phyloP scores from a whole-genome alignment of 2,888 invertebrate genomes.

The Microchrysa polita region DNA sequence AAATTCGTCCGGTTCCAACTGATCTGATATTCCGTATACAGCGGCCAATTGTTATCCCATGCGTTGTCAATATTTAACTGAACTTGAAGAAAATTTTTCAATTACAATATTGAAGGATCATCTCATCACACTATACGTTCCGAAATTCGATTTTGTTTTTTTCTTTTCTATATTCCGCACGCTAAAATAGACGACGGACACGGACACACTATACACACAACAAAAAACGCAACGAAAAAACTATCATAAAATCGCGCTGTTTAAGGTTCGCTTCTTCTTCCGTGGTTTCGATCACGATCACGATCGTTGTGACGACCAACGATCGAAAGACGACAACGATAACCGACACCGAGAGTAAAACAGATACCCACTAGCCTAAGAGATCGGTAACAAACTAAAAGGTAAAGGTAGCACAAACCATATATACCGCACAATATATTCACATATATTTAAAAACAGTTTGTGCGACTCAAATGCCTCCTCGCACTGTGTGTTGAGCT shows the following conservation, averaged over 20 bases:
- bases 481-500: slow-evolving; percentile 15
- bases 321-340: slow-evolving; percentile 16
- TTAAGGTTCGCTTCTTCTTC: slow-evolving; percentile 19
- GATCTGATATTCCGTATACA: too few species aligned
- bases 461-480: slow-evolving; percentile 33
- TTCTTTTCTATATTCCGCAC: neutral
- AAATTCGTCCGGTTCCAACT: too few species aligned
- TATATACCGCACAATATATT: slow-evolving; percentile 38
- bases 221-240: slow-evolving; percentile 24
- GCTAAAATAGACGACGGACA: neutral
- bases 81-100: slow-evolving; percentile 51
- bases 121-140: neutral
- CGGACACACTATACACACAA: slow-evolving; percentile 16
- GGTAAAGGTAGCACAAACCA: slow-evolving; percentile 41
- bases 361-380: slow-evolving; percentile 43
- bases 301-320: slow-evolving; percentile 27
- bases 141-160: neutral
- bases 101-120: slow-evolving; percentile 19
- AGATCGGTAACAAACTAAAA: slow-evolving; percentile 42
- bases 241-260: neutral
- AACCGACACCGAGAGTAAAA: slow-evolving; percentile 23
- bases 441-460: slow-evolving; percentile 37
- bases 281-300: slow-evolving; percentile 29
- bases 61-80: slow-evolving; percentile 65
- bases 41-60: slow-evolving; percentile 61